Evolutionary conservation across 2,797 vertebrate genomes (phyloP).

Genomic region (Chelon auratus): DNA sequence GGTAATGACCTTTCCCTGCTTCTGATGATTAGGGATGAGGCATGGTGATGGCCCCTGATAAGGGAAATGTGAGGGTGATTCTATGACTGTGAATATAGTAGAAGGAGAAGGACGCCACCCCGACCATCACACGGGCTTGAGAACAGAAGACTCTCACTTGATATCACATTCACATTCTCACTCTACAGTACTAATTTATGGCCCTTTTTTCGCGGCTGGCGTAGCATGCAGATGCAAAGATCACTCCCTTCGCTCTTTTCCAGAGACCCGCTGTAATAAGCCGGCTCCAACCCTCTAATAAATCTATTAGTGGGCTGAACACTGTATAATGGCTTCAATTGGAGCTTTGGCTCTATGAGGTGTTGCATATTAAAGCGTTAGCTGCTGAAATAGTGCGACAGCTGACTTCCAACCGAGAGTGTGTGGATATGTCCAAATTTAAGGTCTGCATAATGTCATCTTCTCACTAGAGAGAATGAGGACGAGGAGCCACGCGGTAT

Average conservation of each 20-base stretch:
- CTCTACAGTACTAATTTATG: slow-evolving; percentile 51
- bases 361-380: slow-evolving; percentile 61
- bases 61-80: slow-evolving; percentile 42
- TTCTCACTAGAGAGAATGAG: slow-evolving; percentile 22
- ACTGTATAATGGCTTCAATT: slow-evolving; percentile 62
- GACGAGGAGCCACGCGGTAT: slow-evolving; percentile 39
- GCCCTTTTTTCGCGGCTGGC: slow-evolving; percentile 37
- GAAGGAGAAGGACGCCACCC: slow-evolving; percentile 24
- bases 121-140: slow-evolving; percentile 21
- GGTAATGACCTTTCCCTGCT: slow-evolving; percentile 73
- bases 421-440: slow-evolving; percentile 40
- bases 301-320: slow-evolving; percentile 66
- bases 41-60: slow-evolving; percentile 59
- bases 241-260: slow-evolving; percentile 34
- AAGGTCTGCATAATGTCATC: slow-evolving; percentile 28
- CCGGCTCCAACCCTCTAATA: slow-evolving; percentile 59
- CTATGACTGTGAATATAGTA: slow-evolving; percentile 49
- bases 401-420: slow-evolving; percentile 33
- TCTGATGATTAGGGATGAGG: slow-evolving; percentile 69
- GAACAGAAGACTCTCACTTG: slow-evolving; percentile 27
- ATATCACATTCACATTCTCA: slow-evolving; percentile 50
- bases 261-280: slow-evolving; percentile 55
- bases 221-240: slow-evolving; percentile 55
- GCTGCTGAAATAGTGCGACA: slow-evolving; percentile 36
- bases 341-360: slow-evolving; percentile 55